phyloP scores from a whole-genome alignment of 2,888 invertebrate species.

The Protophormia terraenovae region DNA sequence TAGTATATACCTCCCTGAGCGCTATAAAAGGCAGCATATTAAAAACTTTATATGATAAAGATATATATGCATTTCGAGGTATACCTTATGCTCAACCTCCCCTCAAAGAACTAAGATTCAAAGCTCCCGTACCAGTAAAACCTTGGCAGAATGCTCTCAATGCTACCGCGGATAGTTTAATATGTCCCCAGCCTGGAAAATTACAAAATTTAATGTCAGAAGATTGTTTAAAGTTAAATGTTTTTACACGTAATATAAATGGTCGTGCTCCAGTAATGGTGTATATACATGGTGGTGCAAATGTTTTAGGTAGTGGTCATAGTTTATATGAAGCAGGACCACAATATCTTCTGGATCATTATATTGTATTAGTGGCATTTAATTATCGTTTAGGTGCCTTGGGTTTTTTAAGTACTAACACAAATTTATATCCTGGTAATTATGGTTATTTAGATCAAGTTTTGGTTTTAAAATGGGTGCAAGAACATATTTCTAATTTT shows the following conservation, averaged over 20 bases:
- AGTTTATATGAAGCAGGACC: slow-evolving; percentile 75
- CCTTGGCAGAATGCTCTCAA: slow-evolving; percentile 79
- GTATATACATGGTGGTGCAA: slow-evolving; percentile 77
- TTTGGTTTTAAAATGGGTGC: slow-evolving; percentile 85
- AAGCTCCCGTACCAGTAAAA: slow-evolving; percentile 80
- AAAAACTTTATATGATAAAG: slow-evolving; percentile 77
- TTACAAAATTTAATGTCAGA: slow-evolving; percentile 81
- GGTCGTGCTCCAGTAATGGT: slow-evolving; percentile 73
- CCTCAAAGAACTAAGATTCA: slow-evolving; percentile 77
- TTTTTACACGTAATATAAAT: slow-evolving; percentile 81
- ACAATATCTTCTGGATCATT: slow-evolving; percentile 75
- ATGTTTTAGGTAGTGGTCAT: slow-evolving; percentile 74
- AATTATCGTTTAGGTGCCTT: slow-evolving; percentile 78
- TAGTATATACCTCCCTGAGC: slow-evolving; percentile 76
- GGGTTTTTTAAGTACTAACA: slow-evolving; percentile 85
- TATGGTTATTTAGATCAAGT: slow-evolving; percentile 87
- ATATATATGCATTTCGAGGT: slow-evolving; percentile 78
- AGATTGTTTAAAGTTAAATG: slow-evolving; percentile 86
- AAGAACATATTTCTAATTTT: slow-evolving; percentile 84
- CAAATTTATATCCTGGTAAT: slow-evolving; percentile 85
- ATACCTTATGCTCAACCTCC: slow-evolving; percentile 80
- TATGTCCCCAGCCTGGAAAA: slow-evolving; percentile 75
- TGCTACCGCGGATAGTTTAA: slow-evolving; percentile 80
- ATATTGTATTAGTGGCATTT: slow-evolving; percentile 77
- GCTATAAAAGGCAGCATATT: slow-evolving; percentile 80